Evolutionary conservation across 1,140 invertebrate genomes (phyloP), one percentile per base, ranked within the genome.

Genomic region (Melipona quadrifasciata): DNA sequence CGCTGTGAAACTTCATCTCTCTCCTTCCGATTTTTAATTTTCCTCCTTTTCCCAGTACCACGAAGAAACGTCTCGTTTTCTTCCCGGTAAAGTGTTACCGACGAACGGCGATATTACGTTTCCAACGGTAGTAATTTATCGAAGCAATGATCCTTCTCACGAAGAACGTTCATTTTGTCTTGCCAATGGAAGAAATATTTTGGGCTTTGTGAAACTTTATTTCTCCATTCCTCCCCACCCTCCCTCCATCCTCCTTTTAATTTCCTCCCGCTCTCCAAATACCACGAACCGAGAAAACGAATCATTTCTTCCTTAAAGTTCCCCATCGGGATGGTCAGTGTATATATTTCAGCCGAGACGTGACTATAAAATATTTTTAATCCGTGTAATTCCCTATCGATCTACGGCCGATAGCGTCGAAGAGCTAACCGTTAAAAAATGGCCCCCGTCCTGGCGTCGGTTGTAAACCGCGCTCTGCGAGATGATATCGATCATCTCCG

Each of bases 401-500:
- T 58, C 64, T 11, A 27, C 14, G 21, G 16, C 51, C 73, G 51
- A 77, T 67, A 70, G 5, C 24, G 31, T 24, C 8, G 17, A 31
- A n/a, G 5, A 8, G 39, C 8, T 47, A 47, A 47, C 3, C 27
- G 65, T 86, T 88, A 86, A 73, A 82, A 85, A 87, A 68, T 77
- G 77, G 57, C 64, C 57, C 21, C 73, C 64, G 79, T 68, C 17
- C 14, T 19, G 8, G 53, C 55, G 73, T 81, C 68, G 73, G 61
- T 47, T 80, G 87, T 73, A 75, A 80, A 78, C 27, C 76, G 61
- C 70, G 73, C 57, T 80, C 84, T 57, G 80, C 80, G 86, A 79
- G 80, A 82, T 75, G 53, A 72, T 86, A 89, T 89, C 88, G 87
- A 89, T 89, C 87, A 89, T 89, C 85, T 85, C 80, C 58, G 31